A percentile compares a stretch with the other conserved stretches of the same genome.
Evolutionary conservation across 2,113 vertebrate species (phyloP).

Genomic region (Ardeotis arabs): DNA sequence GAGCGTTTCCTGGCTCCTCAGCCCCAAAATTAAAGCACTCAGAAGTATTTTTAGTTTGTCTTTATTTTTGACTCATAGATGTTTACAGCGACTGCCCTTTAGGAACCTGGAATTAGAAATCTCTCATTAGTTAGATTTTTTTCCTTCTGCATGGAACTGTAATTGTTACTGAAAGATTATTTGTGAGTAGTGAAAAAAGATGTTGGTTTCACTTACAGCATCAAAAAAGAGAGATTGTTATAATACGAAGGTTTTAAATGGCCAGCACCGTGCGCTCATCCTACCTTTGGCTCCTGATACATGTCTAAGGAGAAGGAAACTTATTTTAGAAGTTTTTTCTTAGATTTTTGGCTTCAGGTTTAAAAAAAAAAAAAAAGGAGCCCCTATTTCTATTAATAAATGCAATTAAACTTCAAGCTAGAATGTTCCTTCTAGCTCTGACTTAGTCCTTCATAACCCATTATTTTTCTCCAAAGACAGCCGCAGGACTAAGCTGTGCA

Average conservation of each 20-base stretch:
- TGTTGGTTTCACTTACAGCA: neutral
- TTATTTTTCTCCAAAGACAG: neutral
- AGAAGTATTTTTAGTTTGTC: neutral
- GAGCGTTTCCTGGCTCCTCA: neutral
- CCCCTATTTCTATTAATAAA: neutral
- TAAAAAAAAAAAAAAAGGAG: neutral
- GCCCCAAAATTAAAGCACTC: neutral
- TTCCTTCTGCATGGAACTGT: neutral
- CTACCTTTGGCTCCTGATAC: neutral
- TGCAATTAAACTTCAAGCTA: neutral
- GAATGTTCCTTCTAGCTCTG: neutral
- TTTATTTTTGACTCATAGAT: neutral
- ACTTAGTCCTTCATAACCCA: neutral
- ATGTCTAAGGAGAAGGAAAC: neutral
- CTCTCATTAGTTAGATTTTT: neutral
- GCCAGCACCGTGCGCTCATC: fast-evolving
- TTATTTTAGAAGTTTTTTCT: neutral
- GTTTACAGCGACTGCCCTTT: neutral
- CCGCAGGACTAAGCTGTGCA: neutral
- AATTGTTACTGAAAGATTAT: neutral
- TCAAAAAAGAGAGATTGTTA: neutral
- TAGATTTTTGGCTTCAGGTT: neutral
- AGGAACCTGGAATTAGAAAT: neutral
- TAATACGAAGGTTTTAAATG: no score
- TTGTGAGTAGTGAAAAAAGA: neutral